Evolutionary conservation across 2,888 invertebrate genomes (phyloP).

Genomic region (Hydraecia micacea): DNA sequence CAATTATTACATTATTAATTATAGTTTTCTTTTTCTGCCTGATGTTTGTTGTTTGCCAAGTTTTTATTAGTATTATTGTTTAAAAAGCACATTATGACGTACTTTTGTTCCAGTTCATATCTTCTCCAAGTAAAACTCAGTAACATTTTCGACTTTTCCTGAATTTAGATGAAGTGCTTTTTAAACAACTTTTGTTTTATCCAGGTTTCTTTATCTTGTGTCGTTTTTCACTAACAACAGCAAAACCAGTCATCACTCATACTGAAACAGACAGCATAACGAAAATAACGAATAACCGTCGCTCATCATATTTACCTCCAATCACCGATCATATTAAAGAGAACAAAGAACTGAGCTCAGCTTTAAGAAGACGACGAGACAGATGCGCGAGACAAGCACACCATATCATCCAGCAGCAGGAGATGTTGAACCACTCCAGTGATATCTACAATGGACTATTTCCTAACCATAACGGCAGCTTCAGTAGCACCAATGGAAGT

Average conservation of each 20-base stretch:
- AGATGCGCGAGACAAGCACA: conserved; percentile 96
- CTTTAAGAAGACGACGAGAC: conserved; percentile 94
- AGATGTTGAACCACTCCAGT: conserved; percentile 85
- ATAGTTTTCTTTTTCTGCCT: conserved; percentile 30
- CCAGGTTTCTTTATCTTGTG: conserved; percentile 69
- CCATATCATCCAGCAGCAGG: conserved; percentile 95
- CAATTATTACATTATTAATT: conserved; percentile 13
- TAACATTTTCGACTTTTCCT: neutral
- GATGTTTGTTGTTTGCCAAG: conserved; percentile 34
- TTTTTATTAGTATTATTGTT: conserved; percentile 33
- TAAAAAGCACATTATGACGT: conserved; percentile 24
- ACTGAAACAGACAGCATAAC: conserved; percentile 75
- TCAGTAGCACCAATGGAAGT: conserved; percentile 47
- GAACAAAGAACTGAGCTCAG: conserved; percentile 94
- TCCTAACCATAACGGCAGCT: conserved; percentile 59
- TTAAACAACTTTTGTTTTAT: conserved; percentile 56
- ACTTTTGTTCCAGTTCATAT: neutral
- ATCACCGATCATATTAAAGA: conserved; percentile 81
- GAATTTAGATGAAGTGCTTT: conserved; percentile 16
- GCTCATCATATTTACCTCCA: conserved; percentile 75
- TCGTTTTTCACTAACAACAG: conserved; percentile 83
- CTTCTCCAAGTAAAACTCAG: neutral
- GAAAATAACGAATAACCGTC: conserved; percentile 72
- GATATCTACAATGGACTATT: conserved; percentile 77
- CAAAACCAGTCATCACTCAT: conserved; percentile 75